Base-by-base conservation (phyloP, 2,888 invertebrate species). In the Ditula angustiorana region DNA sequence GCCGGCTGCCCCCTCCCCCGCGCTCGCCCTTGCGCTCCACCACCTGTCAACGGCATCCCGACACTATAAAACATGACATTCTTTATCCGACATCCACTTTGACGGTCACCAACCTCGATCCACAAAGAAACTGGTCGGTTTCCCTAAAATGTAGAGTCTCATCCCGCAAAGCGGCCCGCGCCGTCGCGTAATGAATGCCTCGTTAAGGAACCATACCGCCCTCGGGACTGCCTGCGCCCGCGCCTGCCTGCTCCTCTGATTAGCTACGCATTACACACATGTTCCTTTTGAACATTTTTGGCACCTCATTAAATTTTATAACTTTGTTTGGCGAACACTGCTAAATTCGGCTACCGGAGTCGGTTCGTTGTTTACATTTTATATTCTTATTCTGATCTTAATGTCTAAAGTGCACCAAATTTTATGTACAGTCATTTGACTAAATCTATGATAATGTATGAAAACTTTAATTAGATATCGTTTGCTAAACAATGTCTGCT, bases 1-100 rank as follows among this genome's bases (percentile, higher is more conserved):
- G 74, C 78, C 73, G 76, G 72, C 75, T 76, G 71, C 71, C 79
- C 74, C 77, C 76, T 75, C 71, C 73, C 69, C 73, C 70, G 61
- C 62, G 63, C 68, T 79, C 66, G 68, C 77, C 79, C 77, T 75
- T 74, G 77, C 73, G 76, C 76, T 78, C 81, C 79, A 78, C 76
- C 82, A 85, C 83, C 83, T 85, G 84, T 82, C 85, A 83, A 74
- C 83, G 73, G 74, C 75, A 72, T 71, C 66, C 61, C 71, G 72
- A 56, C 59, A 61, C 58, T 53, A 64, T 64, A 64, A 64, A 64
- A 59, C 58, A 53, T 58, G 63, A 50, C 33, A 58, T 58, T 33
- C 52, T 63, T 63, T 63, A 63, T 52, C 58, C 63, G 41, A 30
- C 35, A 53, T 23, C 63, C 57, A 63, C 63, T 58, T 63, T 50